Percentiles rank a stretch among this genome's conserved stretches.
These are phyloP conservation scores for Malacoctenus gilli DNA, from an alignment of 2,797 vertebrate species.

Conservation along the genomic window DNA sequence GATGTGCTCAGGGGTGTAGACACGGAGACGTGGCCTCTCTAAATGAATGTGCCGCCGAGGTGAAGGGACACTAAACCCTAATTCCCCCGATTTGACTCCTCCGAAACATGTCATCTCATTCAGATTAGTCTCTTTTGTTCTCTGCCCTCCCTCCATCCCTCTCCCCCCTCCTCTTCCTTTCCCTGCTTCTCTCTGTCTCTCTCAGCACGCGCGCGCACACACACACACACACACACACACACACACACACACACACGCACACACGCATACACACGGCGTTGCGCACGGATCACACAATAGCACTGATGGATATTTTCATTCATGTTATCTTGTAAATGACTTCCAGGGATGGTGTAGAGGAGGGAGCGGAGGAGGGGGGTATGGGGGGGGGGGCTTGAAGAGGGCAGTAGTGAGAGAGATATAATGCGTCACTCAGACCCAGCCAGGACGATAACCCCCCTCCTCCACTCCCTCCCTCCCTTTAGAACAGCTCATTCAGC, in stretches of 20 bases:
- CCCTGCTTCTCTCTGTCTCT: constrained; percentile 20
- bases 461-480: constrained; percentile 12
- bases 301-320: constrained; percentile 80
- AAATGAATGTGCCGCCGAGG: constrained; percentile 74
- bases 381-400: constrained; percentile 46
- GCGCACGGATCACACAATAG: constrained; percentile 74
- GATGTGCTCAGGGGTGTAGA: constrained; percentile 59
- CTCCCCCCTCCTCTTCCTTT: constrained; percentile 21
- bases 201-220: neutral
- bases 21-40: constrained; percentile 67
- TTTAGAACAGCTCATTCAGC: constrained; percentile 75
- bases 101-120: constrained; percentile 82
- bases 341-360: constrained; percentile 76
- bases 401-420: constrained; percentile 65
- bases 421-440: constrained; percentile 73
- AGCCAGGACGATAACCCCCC: constrained; percentile 60
- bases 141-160: constrained; percentile 54
- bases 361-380: constrained; percentile 23
- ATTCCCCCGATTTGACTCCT: constrained; percentile 82
- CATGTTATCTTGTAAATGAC: constrained; percentile 84
- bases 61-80: constrained; percentile 80
- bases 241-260: constrained; percentile 18
- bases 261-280: constrained; percentile 42
- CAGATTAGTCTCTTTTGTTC: constrained; percentile 85
- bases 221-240: neutral